Evolutionary conservation across 2,888 invertebrate genomes (phyloP).

Genomic region (Pristionchus japonicus): DNA sequence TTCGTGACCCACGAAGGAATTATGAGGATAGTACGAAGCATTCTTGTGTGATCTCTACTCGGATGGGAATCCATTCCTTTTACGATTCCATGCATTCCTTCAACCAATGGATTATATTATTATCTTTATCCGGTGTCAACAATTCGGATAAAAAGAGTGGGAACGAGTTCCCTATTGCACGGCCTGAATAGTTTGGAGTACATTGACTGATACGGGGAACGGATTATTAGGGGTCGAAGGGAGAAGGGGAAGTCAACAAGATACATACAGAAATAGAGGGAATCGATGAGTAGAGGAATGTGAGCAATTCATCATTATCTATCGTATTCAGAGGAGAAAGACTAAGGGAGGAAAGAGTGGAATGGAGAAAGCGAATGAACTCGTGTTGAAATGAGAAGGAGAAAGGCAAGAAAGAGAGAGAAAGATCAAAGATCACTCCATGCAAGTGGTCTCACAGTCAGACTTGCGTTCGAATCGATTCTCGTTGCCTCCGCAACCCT

Average conservation of each 20-base stretch:
- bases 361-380: constrained; percentile 38
- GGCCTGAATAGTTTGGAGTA: constrained; percentile 29
- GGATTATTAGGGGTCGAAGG: constrained; percentile 23
- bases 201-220: not conserved
- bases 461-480: constrained; percentile 69
- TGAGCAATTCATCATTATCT: constrained; percentile 27
- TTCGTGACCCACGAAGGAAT: not conserved
- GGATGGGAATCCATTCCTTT: not conserved
- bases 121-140: not conserved
- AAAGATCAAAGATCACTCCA: constrained; percentile 1
- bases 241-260: not conserved
- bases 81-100: not conserved
- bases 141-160: not conserved
- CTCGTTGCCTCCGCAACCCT: constrained; percentile 70
- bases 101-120: not conserved
- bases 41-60: not conserved
- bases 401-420: not conserved
- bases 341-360: not conserved
- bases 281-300: constrained; percentile 10
- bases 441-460: constrained; percentile 61
- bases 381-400: constrained; percentile 34
- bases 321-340: not conserved
- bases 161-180: constrained; percentile 26
- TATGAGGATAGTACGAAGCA: not conserved
- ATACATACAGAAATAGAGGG: constrained; percentile 28